Evolutionary conservation across 2,113 vertebrate genomes (phyloP), one percentile per base, ranked within the genome.

Genomic region (Dryoscopus gambensis): DNA sequence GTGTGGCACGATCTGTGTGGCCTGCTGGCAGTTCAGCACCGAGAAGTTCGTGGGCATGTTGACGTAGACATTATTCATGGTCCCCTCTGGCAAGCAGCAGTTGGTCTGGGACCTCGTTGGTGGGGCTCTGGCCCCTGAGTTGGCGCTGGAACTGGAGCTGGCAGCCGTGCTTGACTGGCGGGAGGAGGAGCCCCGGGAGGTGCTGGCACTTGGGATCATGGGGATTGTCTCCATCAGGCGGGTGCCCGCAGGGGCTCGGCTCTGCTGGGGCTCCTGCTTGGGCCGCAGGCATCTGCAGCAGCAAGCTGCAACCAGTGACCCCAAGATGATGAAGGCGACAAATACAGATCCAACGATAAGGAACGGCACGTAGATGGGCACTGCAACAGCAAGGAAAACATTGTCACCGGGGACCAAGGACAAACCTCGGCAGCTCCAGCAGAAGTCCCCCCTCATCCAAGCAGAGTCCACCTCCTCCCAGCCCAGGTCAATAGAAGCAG

Each of bases 41-140:
- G 99, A 99, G 98, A 99, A 99, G 96, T 99, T 99, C 4, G 99
- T 99, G 30, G 99, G 99, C 99, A 99, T 99, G 98, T 99, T 99
- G 94, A 99, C 99, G 0, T 99, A 99, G 79, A 99, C 99, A 2
- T 98, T 98, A 85, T 98, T 98, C 98, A 98, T 98, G 91, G 99
- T 98, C 93, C 99, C 99, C 44, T 99, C 99, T 0, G 99, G 98
- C 85, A 99, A 94, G 84, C 99, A 99, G 97, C 99, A 99, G 96
- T 99, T 99, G 96, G 99, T 99, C 97, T 99, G 99, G 6, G 99
- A 98, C 71, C 99, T 98, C 9, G 99, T 98, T 1, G 99, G 97
- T 2, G 98, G 98, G 3, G 97, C 97, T 44, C 99, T 98, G 68
- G 90, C 98, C 6, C 98, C 97, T 0, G 99, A 98, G 25, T 99